phyloP scores from a whole-genome alignment of 2,888 invertebrate species.

The Pristionchus mayeri region DNA sequence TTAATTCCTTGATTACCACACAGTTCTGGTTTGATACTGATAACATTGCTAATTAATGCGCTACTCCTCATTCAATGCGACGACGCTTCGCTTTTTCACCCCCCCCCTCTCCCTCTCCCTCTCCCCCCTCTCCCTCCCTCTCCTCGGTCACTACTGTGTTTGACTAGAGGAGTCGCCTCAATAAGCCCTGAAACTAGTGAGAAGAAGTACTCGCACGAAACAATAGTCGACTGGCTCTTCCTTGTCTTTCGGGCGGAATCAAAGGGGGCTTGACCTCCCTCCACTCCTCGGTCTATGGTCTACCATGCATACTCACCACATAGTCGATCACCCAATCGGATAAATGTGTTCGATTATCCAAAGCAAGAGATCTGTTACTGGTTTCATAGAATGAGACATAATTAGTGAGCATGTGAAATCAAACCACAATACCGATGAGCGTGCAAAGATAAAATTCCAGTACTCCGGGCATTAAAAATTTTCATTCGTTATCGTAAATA shows the following conservation, averaged over 20 bases:
- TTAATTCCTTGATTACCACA: too few relatives aligned
- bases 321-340: neutral
- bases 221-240: neutral
- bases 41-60: neutral
- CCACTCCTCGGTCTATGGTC: too few relatives aligned
- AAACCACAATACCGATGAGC: too few relatives aligned
- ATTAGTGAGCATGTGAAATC: too few relatives aligned
- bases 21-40: too few relatives aligned
- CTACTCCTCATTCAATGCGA: neutral
- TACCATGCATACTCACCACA: slow-evolving; percentile 11
- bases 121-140: neutral
- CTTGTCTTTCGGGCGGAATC: neutral
- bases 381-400: too few relatives aligned
- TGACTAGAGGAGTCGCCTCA: neutral
- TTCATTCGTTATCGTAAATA: too few relatives aligned
- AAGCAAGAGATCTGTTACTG: too few relatives aligned
- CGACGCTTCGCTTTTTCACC: neutral
- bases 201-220: neutral
- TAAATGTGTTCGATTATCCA: too few relatives aligned
- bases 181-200: slow-evolving; percentile 33
- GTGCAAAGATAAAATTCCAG: too few relatives aligned
- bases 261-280: neutral
- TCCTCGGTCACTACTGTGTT: neutral
- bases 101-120: too few relatives aligned
- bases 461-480: too few relatives aligned